Evolutionary conservation across 2,113 vertebrate species (phyloP), one percentile per base, ranked within the genome.

Genomic region (Machaerirhynchus nigripectus): DNA sequence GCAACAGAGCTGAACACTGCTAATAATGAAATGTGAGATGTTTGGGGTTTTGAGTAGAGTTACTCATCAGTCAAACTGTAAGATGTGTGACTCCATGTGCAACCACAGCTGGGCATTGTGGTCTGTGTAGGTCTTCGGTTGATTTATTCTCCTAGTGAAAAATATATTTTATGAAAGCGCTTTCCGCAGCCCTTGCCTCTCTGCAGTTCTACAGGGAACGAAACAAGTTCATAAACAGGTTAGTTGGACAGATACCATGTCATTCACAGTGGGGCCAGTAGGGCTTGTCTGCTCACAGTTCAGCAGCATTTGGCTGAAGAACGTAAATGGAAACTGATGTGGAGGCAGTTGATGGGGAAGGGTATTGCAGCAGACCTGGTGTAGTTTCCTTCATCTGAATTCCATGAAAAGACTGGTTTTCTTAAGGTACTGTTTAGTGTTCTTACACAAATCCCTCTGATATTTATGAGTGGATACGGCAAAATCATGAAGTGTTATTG

Each of bases 101-200:
- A 79, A 16, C 67, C 49, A n/a, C 22, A 50, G 1, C 7, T 60
- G 40, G 27, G 37, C 0, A 0, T 22, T 92, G 76, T 1, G 4
- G 61, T 64, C 44, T 68, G 10, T 37, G 46, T 82, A 64, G 49
- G 61, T 91, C n/a, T 90, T 84, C 52, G 37, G n/a, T n/a, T 82
- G 64, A 60, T 65, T 84, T 69, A 31, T 44, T 90, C 44, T 90
- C 7, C n/a, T 46, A 37, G 19, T 68, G 71, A 78, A 91, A 89
- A 68, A 50, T 3, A 1, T 3, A 11, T 86, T 77, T 86, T 59
- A 21, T 67, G 42, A 89, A 87, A 70, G 39, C 31, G 35, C 8
- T 67, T 84, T 92, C 53, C 2, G 3, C 37, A 80, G 60, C 26
- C 37, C 7, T 63, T 79, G 9, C 15, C 27, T 83, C 42, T 15